These are phyloP conservation scores for Butorides virescens DNA, from an alignment of 2,113 vertebrate species.

Conservation along the genomic window DNA sequence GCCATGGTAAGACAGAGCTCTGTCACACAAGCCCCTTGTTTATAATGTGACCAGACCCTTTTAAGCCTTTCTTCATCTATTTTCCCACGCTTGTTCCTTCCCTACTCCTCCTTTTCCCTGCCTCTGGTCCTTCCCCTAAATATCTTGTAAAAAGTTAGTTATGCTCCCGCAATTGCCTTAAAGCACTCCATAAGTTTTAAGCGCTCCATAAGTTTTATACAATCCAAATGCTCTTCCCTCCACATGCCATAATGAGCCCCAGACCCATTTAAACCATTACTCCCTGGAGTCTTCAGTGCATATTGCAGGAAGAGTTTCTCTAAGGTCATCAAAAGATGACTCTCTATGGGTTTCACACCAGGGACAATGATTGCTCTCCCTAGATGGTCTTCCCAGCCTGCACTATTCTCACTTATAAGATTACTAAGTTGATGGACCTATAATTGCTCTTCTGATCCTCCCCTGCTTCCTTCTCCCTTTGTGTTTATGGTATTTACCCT, in stretches of 20 bases:
- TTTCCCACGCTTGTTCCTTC: neutral
- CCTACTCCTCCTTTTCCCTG: neutral
- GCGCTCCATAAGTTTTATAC: neutral
- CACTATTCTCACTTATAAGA: neutral
- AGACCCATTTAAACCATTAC: neutral
- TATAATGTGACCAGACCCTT: neutral
- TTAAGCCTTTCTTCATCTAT: neutral
- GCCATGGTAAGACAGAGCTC: neutral
- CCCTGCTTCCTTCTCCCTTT: neutral
- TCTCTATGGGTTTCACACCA: neutral
- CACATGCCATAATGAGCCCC: neutral
- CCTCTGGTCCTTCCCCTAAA: neutral
- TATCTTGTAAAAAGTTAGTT: neutral
- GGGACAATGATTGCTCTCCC: neutral
- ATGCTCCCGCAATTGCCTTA: neutral
- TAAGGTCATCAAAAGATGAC: neutral
- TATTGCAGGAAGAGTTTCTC: neutral
- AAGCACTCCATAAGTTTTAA: neutral
- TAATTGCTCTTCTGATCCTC: neutral
- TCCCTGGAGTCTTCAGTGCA: neutral
- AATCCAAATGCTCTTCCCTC: neutral
- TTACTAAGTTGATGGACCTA: neutral
- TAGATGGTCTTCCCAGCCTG: neutral
- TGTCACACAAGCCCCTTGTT: neutral
- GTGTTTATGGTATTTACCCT: neutral